These are phyloP conservation scores for Neodiprion fabricii DNA, from an alignment of 1,140 invertebrate genomes.

Conservation along the genomic window DNA sequence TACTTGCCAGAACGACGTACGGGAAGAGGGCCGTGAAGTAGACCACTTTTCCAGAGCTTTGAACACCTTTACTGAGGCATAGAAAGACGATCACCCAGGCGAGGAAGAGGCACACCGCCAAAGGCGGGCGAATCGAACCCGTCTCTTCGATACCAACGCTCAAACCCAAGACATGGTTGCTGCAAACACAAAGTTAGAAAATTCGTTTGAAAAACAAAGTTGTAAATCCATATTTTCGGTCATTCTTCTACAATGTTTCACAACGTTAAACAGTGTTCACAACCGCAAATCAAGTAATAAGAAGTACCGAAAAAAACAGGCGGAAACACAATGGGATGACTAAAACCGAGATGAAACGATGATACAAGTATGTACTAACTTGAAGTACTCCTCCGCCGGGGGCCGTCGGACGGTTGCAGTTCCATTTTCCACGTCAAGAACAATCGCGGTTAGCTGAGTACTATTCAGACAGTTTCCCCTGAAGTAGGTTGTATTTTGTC, in stretches of 20 bases:
- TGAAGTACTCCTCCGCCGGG: constrained; percentile 86
- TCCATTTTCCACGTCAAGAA: constrained; percentile 51
- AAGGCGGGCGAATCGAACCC: constrained; percentile 68
- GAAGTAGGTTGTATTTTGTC: constrained; percentile 73
- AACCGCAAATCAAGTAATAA: too few relatives aligned
- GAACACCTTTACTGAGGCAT: constrained; percentile 82
- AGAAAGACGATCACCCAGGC: constrained; percentile 83
- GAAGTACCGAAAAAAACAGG: too few relatives aligned
- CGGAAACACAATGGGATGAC: too few relatives aligned
- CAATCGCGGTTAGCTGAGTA: constrained; percentile 51
- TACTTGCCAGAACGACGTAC: constrained; percentile 80
- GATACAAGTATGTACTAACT: constrained; percentile 63
- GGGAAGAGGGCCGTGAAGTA: constrained; percentile 88
- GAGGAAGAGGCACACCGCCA: constrained; percentile 75
- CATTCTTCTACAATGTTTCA: too few relatives aligned
- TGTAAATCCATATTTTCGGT: too few relatives aligned
- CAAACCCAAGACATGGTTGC: constrained; percentile 76
- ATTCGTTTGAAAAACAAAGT: too few relatives aligned
- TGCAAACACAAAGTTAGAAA: constrained; percentile 47
- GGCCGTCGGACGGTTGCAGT: constrained; percentile 67
- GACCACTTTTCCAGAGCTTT: constrained; percentile 84
- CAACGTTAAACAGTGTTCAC: too few relatives aligned
- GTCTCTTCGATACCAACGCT: constrained; percentile 77
- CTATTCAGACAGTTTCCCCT: constrained; percentile 61
- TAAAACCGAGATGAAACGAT: too few relatives aligned